Evolutionary conservation across 2,888 invertebrate genomes (phyloP).

Genomic region (Mesochorus sp.): DNA sequence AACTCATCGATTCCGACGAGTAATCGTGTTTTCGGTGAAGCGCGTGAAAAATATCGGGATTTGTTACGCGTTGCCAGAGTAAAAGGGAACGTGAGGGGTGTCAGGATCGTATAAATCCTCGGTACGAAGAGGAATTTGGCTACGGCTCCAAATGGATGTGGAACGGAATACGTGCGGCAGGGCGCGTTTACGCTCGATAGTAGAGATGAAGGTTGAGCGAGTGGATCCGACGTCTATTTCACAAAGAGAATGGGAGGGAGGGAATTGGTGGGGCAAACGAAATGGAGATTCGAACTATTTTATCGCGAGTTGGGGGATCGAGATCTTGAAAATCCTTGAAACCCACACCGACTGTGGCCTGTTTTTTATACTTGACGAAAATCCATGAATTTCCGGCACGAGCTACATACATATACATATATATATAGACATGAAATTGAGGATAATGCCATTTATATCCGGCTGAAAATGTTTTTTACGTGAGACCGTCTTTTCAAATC

Average conservation of each 20-base stretch:
- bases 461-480: not conserved
- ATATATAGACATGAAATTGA: not conserved
- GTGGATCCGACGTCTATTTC: conserved; percentile 38
- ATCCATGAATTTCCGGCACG: not conserved
- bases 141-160: conserved; percentile 40
- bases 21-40: conserved; percentile 33
- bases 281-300: conserved; percentile 62
- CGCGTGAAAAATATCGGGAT: conserved; percentile 45
- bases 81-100: not conserved
- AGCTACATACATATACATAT: no score
- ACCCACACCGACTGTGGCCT: conserved; percentile 12
- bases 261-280: not conserved
- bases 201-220: conserved; percentile 36
- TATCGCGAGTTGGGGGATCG: conserved; percentile 23
- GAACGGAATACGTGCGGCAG: conserved; percentile 18
- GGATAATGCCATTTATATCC: not conserved
- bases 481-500: not conserved
- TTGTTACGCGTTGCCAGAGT: conserved; percentile 1
- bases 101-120: conserved; percentile 40
- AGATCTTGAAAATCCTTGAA: conserved; percentile 37
- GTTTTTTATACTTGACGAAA: conserved; percentile 15
- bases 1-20: conserved; percentile 26
- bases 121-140: conserved; percentile 41
- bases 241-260: conserved; percentile 1
- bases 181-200: conserved; percentile 26